These are phyloP conservation scores for Eufriesea mexicana DNA, from an alignment of 1,140 invertebrate genomes.

Conservation along the genomic window DNA sequence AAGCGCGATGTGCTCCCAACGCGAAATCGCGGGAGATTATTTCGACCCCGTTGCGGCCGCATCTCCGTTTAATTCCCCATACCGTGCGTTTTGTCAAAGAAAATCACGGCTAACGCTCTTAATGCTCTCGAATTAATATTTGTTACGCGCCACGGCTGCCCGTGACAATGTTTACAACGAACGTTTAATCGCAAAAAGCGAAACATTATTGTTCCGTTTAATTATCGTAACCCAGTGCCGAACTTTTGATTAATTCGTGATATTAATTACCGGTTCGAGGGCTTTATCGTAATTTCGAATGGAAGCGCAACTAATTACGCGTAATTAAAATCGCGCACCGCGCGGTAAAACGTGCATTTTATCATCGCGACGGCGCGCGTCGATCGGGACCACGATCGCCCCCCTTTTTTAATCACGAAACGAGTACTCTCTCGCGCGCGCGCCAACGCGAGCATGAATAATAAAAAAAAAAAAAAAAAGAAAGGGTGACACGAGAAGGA, in stretches of 20 bases:
- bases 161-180: neutral
- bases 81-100: neutral
- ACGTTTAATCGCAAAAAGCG: conserved; percentile 7
- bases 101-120: neutral
- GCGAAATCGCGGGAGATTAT: neutral
- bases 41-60: neutral
- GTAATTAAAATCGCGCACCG: conserved; percentile 30
- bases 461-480: neutral
- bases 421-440: neutral
- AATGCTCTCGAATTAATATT: neutral
- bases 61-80: neutral
- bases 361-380: too few relatives aligned
- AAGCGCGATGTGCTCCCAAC: neutral
- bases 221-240: neutral
- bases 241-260: conserved; percentile 24
- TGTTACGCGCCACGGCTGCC: neutral
- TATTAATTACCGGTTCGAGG: conserved; percentile 31
- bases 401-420: conserved; percentile 14
- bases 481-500: neutral
- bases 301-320: conserved; percentile 24
- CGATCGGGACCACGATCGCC: neutral
- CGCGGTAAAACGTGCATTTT: neutral
- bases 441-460: too few relatives aligned
- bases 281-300: conserved; percentile 17
- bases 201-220: conserved; percentile 3